phyloP scores from a whole-genome alignment of 1,140 invertebrate species.

The Cydia pomonella region DNA sequence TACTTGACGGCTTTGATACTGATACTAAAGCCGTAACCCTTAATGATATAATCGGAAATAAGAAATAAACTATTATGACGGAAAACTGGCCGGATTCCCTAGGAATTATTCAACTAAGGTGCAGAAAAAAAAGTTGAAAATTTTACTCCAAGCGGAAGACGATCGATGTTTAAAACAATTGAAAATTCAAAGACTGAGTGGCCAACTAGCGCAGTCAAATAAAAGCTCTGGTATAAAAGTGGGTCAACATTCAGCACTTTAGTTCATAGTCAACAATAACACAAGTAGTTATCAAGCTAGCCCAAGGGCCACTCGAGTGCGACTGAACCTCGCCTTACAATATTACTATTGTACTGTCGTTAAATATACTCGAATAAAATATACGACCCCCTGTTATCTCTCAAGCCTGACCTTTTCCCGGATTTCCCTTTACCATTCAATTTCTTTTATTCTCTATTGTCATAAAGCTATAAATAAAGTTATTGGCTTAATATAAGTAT shows the following conservation, averaged over 20 bases:
- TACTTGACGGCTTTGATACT: no score
- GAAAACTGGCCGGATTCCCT: no score
- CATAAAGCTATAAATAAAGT: conserved; percentile 26
- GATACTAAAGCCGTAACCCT: no score
- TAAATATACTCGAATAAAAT: conserved; percentile 24
- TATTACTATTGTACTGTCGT: conserved; percentile 11
- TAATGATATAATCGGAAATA: no score
- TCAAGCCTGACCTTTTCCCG: conserved; percentile 21
- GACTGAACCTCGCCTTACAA: conserved; percentile 18
- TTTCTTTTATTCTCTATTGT: conserved; percentile 27
- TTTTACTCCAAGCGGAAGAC: background rate
- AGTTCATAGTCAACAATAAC: conserved; percentile 25
- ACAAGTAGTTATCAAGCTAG: background rate
- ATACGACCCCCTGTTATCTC: conserved; percentile 18
- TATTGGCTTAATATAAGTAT: background rate
- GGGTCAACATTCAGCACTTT: conserved; percentile 4
- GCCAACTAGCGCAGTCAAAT: conserved; percentile 5
- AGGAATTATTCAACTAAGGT: background rate
- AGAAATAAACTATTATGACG: no score
- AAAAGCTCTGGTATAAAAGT: conserved; percentile 12
- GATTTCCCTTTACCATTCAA: conserved; percentile 29
- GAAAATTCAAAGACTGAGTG: background rate
- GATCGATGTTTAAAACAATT: background rate
- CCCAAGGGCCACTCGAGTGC: conserved; percentile 6
- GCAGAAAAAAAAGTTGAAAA: background rate